A percentile compares a stretch with the other conserved stretches of the same genome.
phyloP scores from a whole-genome alignment of 2,113 vertebrate genomes.

The Ammospiza caudacuta region DNA sequence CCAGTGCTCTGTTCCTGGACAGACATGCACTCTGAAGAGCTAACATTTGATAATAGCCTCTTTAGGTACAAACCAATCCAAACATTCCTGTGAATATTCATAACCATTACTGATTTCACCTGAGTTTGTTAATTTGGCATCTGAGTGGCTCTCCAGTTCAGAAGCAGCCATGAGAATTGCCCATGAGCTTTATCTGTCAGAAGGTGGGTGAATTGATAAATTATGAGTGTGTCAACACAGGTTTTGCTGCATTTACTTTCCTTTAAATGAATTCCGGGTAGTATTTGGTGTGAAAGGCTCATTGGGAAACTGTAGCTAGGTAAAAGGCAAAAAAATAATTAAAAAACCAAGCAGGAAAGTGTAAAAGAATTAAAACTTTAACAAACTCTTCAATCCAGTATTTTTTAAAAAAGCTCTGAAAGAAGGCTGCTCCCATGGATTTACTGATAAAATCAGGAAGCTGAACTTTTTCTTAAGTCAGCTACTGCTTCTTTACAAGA shows the following conservation, averaged over 20 bases:
- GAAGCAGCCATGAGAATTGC: not conserved
- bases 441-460: conserved; percentile 29
- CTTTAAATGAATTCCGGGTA: not conserved
- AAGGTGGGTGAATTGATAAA: not conserved
- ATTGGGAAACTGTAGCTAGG: not conserved
- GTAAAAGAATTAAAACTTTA: not conserved
- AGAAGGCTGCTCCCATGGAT: not conserved
- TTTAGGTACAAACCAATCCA: not conserved
- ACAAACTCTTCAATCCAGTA: not conserved
- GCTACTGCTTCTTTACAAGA: conserved; percentile 15
- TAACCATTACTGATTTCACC: not conserved
- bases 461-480: conserved; percentile 18
- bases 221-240: not conserved
- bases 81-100: not conserved
- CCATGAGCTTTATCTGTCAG: not conserved
- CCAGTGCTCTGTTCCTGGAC: not conserved
- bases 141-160: not conserved
- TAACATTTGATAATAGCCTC: not conserved
- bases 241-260: not conserved
- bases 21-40: not conserved
- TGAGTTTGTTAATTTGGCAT: not conserved
- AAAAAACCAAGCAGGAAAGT: not conserved
- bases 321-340: not conserved
- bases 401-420: not conserved
- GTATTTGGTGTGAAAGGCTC: not conserved